Evolutionary conservation across 2,888 invertebrate species (phyloP).

Genomic region (Chrysina gloriosa): DNA sequence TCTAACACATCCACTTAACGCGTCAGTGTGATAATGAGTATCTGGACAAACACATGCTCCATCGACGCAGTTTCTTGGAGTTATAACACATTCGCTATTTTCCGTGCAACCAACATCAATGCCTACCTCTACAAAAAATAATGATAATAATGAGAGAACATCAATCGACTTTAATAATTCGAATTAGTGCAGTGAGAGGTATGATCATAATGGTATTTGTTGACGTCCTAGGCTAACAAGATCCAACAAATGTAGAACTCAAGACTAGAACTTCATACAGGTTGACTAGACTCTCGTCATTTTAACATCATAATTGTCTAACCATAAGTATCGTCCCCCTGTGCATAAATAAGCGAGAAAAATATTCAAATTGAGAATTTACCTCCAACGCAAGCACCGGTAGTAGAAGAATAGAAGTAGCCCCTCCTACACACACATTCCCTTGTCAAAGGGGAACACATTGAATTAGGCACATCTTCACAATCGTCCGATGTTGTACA

Average conservation of each 20-base stretch:
- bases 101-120: slow-evolving; percentile 4
- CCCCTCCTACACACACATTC: slow-evolving; percentile 37
- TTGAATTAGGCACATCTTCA: slow-evolving; percentile 14
- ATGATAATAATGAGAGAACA: no score
- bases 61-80: slow-evolving; percentile 5
- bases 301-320: no score
- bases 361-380: not conserved
- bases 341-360: not conserved
- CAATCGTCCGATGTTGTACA: slow-evolving; percentile 32
- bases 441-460: slow-evolving; percentile 38
- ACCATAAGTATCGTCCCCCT: no score
- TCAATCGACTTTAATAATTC: no score
- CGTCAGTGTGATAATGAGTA: slow-evolving; percentile 23
- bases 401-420: slow-evolving; percentile 15
- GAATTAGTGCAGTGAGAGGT: no score
- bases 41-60: slow-evolving; percentile 32
- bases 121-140: slow-evolving; percentile 32
- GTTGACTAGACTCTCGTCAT: no score
- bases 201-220: no score
- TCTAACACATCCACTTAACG: slow-evolving; percentile 24
- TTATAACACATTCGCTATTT: slow-evolving; percentile 13
- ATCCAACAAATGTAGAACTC: no score
- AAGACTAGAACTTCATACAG: no score
- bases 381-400: slow-evolving; percentile 37
- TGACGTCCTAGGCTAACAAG: no score